A percentile compares a stretch with the other conserved stretches of the same genome.
phyloP scores from a whole-genome alignment of 1,140 invertebrate species.

The Lepidurus arcticus region DNA sequence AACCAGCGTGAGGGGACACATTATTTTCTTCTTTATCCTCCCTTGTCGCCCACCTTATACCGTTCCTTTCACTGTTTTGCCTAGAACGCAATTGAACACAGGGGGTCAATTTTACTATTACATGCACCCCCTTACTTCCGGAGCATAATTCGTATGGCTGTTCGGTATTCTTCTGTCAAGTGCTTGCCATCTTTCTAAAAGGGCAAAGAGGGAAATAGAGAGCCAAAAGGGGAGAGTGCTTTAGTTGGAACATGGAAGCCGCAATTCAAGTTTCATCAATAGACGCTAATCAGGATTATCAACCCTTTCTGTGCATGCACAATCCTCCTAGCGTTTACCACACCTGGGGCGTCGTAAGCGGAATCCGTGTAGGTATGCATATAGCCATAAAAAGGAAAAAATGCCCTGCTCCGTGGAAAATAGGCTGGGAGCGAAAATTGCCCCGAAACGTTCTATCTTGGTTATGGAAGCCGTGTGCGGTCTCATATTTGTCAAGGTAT shows the following conservation, averaged over 20 bases:
- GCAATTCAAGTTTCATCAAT: neutral
- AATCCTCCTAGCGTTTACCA: neutral
- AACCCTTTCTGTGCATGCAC: neutral
- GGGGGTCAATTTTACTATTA: neutral
- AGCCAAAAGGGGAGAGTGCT: neutral
- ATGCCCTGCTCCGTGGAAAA: neutral
- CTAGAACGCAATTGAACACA: neutral
- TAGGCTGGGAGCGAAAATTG: neutral
- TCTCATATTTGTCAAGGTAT: no score
- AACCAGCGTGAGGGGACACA: neutral
- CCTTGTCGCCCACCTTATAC: constrained; percentile 1
- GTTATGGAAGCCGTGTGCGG: neutral
- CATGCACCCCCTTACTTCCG: neutral
- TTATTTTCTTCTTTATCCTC: neutral
- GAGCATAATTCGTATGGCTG: neutral
- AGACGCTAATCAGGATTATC: neutral
- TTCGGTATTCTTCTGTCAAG: neutral
- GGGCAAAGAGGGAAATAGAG: neutral
- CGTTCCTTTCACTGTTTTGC: neutral
- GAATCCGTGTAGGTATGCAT: neutral
- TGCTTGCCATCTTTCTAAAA: neutral
- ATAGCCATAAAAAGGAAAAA: no score
- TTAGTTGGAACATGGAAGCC: neutral
- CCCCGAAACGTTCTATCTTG: neutral
- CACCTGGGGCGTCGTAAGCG: neutral